Evolutionary conservation across 2,888 invertebrate genomes (phyloP), one percentile per base, ranked within the genome.

Genomic region (Caenorhabditis wallacei): DNA sequence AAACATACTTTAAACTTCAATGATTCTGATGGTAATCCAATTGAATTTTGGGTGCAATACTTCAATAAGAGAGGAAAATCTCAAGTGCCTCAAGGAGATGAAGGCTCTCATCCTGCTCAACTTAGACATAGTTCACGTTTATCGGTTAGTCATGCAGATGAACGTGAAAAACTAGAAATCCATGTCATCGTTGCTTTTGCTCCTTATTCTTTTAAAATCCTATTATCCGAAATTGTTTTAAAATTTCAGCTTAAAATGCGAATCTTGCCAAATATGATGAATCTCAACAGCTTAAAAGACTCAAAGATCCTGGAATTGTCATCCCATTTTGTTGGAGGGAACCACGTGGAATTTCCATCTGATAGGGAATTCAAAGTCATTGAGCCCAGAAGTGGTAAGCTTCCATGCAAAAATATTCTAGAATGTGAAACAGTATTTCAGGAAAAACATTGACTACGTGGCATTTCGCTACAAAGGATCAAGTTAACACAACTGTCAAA

Each of bases 351-450:
- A n/a, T 69, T 87, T 24, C 69, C 75, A 8, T 82, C 76, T 10
- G 84, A 82, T n/a, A 63, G 80, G 3, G 54, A 37, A 13, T 89
- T 91, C 63, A 63, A 78, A 0, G 90, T 91, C 5, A 69, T 87
- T 69, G 90, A 91, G 57, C 90, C 91, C 0, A 69, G 89, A 61
- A 88, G 84, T 68, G 90, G 90, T 90, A 10, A 37, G 81, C 76
- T 11, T 51, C 1, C 1, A 46, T 37, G 7, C 0, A 10, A 54
- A 37, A 24, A 20, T n/a, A 54, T 22, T 35, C 10, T 46, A 16
- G 1, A 18, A 46, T 22, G 20, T 11, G 8, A n/a, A 40, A 22
- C 7, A 11, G 7, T 1, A 37, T 18, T 26, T 26, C 57, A 72
- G 82, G 79, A 11, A 66, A 80, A 56, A 18, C 43, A 0, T n/a